A percentile compares a stretch with the other conserved stretches of the same genome.
These are phyloP conservation scores for Avahi laniger DNA, from an alignment of 2,797 vertebrate species.

Conservation along the genomic window DNA sequence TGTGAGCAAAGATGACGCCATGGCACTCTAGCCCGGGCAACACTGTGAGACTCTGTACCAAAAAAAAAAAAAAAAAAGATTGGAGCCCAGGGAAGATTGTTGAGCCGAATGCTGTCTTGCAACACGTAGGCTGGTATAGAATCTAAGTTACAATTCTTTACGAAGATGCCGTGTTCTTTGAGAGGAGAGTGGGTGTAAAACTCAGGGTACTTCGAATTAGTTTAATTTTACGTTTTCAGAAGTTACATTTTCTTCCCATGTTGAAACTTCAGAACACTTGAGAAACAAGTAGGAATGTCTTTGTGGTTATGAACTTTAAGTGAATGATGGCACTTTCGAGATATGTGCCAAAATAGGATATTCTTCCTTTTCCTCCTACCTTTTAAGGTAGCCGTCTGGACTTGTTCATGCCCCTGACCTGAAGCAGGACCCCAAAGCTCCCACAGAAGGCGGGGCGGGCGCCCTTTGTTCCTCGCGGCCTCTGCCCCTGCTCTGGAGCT, in stretches of 20 bases:
- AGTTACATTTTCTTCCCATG: conserved; percentile 9
- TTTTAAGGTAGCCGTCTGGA: not conserved
- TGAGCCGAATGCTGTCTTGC: not conserved
- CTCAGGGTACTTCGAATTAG: not conserved
- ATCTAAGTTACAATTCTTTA: not conserved
- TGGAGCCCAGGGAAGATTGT: not conserved
- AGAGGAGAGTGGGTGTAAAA: not conserved
- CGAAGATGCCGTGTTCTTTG: not conserved
- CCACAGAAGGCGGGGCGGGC: fast-evolving
- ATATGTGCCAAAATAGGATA: not conserved
- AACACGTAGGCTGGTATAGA: not conserved
- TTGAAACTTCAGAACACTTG: conserved; percentile 43
- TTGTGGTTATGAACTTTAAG: conserved; percentile 23
- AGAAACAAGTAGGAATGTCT: conserved; percentile 32
- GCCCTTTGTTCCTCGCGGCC: not conserved
- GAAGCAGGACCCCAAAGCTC: not conserved
- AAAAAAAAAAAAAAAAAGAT: too few species aligned
- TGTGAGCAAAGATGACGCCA: too few species aligned
- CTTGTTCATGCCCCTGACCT: not conserved
- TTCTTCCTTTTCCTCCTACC: not conserved
- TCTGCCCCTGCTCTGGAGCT: not conserved
- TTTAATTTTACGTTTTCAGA: conserved; percentile 12
- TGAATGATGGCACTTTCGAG: conserved; percentile 47
- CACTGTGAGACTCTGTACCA: too few species aligned
- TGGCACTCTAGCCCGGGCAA: too few species aligned